These are phyloP conservation scores for Microplitis demolitor DNA, from an alignment of 1,140 invertebrate species.

Conservation along the genomic window DNA sequence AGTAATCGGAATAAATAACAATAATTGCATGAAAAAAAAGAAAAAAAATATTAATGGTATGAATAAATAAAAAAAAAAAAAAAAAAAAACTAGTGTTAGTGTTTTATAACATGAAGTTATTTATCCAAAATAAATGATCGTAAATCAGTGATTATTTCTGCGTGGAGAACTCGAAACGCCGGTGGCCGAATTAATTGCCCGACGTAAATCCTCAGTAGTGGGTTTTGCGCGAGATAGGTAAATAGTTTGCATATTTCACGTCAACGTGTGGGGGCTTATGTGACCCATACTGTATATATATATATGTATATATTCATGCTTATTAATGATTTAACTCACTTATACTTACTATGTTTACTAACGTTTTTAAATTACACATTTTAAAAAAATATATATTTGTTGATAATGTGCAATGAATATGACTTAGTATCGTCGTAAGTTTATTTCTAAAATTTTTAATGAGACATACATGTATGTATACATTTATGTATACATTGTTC, in stretches of 20 bases:
- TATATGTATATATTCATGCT: background rate
- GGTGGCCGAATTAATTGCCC: slow-evolving; percentile 27
- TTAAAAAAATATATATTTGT: too few relatives aligned
- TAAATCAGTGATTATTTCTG: slow-evolving; percentile 30
- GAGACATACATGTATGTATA: too few relatives aligned
- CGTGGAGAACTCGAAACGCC: slow-evolving; percentile 26
- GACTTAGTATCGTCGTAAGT: too few relatives aligned
- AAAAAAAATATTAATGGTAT: background rate
- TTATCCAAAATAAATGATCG: slow-evolving; percentile 25
- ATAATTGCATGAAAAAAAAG: background rate
- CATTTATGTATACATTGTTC: too few relatives aligned
- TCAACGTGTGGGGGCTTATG: slow-evolving; percentile 24
- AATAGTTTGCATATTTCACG: slow-evolving; percentile 30
- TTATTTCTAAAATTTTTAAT: too few relatives aligned
- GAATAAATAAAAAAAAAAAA: background rate
- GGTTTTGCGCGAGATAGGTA: slow-evolving; percentile 26
- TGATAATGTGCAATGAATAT: too few relatives aligned
- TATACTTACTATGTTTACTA: background rate
- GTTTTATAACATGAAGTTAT: background rate
- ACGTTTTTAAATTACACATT: too few relatives aligned
- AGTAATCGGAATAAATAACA: background rate
- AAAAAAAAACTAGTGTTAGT: background rate
- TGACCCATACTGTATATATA: background rate
- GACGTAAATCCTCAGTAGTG: slow-evolving; percentile 22
- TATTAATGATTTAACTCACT: background rate